phyloP scores from a whole-genome alignment of 2,113 vertebrate genomes.

The Condylura cristata region DNA sequence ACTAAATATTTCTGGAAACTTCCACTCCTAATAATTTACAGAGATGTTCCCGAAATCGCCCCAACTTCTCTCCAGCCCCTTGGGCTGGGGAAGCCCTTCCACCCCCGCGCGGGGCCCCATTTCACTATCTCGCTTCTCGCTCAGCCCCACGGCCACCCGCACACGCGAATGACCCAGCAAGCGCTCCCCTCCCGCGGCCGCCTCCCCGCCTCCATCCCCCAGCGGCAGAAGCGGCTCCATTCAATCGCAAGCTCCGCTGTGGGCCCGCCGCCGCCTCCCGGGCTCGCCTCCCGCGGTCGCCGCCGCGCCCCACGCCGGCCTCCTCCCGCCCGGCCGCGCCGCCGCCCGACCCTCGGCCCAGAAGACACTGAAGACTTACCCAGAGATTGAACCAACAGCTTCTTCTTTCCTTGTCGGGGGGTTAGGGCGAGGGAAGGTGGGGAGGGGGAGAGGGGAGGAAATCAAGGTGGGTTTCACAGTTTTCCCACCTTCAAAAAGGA shows the following conservation, averaged over 20 bases:
- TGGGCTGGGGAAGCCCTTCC: conserved; percentile 46
- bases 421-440: conserved; percentile 68
- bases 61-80: conserved; percentile 48
- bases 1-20: conserved; percentile 91
- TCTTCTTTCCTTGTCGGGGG: conserved; percentile 77
- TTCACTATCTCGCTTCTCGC: conserved; percentile 11
- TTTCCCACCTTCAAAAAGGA: conserved; percentile 75
- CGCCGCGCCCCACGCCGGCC: conserved; percentile 63
- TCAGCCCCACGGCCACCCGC: conserved; percentile 48
- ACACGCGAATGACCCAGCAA: conserved; percentile 63
- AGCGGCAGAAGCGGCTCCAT: conserved; percentile 68
- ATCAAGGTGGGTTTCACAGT: conserved; percentile 76
- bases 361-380: conserved; percentile 80
- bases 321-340: conserved; percentile 56
- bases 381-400: conserved; percentile 79
- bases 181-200: conserved; percentile 55
- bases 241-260: conserved; percentile 62
- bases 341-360: conserved; percentile 73
- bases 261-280: conserved; percentile 63
- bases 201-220: conserved; percentile 65
- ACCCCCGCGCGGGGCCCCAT: background rate
- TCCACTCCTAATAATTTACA: conserved; percentile 87
- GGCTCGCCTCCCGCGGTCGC: conserved; percentile 42
- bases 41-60: conserved; percentile 62
- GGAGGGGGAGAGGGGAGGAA: conserved; percentile 57